phyloP scores from a whole-genome alignment of 2,888 invertebrate genomes.

The Dolomedes plantarius region DNA sequence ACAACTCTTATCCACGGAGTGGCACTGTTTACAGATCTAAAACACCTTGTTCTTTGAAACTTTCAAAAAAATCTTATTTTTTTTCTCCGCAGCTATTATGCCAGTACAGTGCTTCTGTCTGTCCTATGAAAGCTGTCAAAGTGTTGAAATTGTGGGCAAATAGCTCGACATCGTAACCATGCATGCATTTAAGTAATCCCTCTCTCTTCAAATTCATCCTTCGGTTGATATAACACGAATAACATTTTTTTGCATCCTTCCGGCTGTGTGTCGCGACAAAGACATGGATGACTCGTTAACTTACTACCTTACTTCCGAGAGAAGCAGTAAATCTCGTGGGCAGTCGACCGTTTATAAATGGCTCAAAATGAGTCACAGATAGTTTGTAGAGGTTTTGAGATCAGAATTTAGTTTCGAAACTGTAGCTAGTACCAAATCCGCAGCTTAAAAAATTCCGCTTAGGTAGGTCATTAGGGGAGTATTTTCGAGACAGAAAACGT shows the following conservation, averaged over 20 bases:
- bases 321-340: neutral
- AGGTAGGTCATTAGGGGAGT: neutral
- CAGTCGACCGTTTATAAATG: constrained; percentile 23
- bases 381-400: neutral
- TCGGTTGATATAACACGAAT: neutral
- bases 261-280: constrained; percentile 39
- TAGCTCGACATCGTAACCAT: no score
- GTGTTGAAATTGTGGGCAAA: no score
- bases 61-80: no score
- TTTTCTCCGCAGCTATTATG: no score
- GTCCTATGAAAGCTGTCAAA: no score
- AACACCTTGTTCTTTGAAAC: no score
- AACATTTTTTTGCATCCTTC: constrained; percentile 30
- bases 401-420: neutral
- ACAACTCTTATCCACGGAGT: no score
- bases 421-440: neutral
- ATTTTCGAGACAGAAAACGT: no score
- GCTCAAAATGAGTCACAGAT: neutral
- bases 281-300: constrained; percentile 16
- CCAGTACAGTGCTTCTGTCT: no score
- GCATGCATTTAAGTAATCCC: no score
- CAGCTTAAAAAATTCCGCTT: neutral
- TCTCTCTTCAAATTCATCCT: neutral
- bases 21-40: no score
- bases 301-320: neutral